Percentiles rank a stretch among this genome's conserved stretches.
These are phyloP conservation scores for Regulus satrapa DNA, from an alignment of 2,113 vertebrate species.

Conservation along the genomic window DNA sequence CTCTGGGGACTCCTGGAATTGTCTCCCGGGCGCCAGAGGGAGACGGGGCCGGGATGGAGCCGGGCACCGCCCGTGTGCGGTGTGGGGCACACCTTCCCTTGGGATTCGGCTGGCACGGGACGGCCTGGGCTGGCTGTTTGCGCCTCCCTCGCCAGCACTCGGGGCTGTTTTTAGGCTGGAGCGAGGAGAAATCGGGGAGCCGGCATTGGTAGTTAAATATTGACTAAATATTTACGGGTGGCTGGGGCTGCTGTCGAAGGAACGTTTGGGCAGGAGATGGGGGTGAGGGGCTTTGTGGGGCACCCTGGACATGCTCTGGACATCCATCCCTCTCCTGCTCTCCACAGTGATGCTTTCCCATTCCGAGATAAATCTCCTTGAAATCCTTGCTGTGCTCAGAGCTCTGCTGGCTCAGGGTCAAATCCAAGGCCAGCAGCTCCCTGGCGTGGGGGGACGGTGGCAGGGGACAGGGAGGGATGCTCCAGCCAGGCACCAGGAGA, in stretches of 20 bases:
- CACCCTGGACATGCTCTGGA: rapidly evolving
- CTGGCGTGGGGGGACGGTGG: rapidly evolving
- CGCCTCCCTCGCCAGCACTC: rapidly evolving
- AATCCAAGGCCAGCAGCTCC: neutral
- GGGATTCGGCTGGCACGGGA: rapidly evolving
- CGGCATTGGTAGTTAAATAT: neutral
- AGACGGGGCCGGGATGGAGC: neutral
- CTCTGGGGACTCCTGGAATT: neutral
- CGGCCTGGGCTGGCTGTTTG: neutral
- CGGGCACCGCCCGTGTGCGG: rapidly evolving
- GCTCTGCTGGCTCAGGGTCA: neutral
- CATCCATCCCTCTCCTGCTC: rapidly evolving
- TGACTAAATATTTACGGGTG: neutral
- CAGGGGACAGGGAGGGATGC: neutral
- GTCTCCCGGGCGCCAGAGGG: rapidly evolving
- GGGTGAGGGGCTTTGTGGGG: neutral
- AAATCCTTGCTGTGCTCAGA: rapidly evolving
- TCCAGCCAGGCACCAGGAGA: neutral
- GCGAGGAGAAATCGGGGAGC: neutral
- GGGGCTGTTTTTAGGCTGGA: neutral
- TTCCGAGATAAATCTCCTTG: rapidly evolving
- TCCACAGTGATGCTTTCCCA: rapidly evolving
- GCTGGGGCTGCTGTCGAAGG: neutral
- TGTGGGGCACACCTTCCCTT: rapidly evolving
- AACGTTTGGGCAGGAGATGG: neutral